Base-by-base conservation (phyloP, 1,140 invertebrate genomes). In the Lepidurus apus region DNA sequence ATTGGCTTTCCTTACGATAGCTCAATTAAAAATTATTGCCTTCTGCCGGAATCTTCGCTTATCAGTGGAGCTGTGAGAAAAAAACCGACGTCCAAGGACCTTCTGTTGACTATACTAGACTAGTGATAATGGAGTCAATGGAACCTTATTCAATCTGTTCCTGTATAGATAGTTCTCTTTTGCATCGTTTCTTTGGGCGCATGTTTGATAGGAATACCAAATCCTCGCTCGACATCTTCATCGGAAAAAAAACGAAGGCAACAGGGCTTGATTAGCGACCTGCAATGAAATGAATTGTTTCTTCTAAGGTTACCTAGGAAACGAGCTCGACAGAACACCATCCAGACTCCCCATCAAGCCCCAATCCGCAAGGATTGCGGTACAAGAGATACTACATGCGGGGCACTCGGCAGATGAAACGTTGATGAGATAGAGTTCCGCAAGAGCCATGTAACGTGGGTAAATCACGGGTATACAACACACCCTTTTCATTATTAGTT, bases 251-350 rank as follows among this genome's bases (percentile, higher is more conserved):
- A 21, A 21, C 7, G 6, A 21, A 1, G 53, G 53, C 53, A 65
- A 65, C 53, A 65, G 8, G 53, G 53, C 53, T 21, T 65, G 53
- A 65, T 65, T 65, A 65, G 53, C 53, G 21, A 65, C 53, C 21
- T 65, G 53, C 21, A 65, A 13, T 21, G 13, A 65, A 47, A 21
- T 65, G 53, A 65, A 65, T 65, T 65, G 53, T 65, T 65, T 65
- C 53, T 65, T 65, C 53, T 65, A 65, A 65, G 17, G 53, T 65
- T 65, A 65, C 53, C 53, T 65, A 65, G 53, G 53, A 65, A 65
- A 65, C 53, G 53, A n/a, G 53, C 6, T 13, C 53, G 17, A 8
- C 53, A 65, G 53, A 65, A 65, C 53, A 65, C 53, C 17, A 65
- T 65, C 53, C 53, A 65, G 53, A 65, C 53, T 65, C 53, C 53